These are phyloP conservation scores for Sympetrum striolatum DNA, from an alignment of 2,888 invertebrate genomes.

Conservation along the genomic window DNA sequence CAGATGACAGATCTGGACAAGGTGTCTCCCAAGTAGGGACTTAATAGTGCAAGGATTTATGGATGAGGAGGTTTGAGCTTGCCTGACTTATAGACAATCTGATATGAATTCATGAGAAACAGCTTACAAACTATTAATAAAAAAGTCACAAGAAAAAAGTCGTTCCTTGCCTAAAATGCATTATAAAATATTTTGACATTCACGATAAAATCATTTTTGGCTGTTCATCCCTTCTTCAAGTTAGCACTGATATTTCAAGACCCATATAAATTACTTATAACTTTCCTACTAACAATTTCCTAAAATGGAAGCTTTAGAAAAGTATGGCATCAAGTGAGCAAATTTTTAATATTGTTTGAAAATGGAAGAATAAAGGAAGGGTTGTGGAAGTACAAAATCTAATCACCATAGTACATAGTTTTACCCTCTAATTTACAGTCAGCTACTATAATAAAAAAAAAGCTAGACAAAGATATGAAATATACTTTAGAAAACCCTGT, in stretches of 20 bases:
- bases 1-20: conserved; percentile 37
- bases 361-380: conserved; percentile 40
- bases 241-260: conserved; percentile 25
- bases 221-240: conserved; percentile 13
- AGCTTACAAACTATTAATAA: conserved; percentile 38
- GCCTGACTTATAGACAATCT: conserved; percentile 38
- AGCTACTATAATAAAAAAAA: conserved; percentile 21
- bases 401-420: conserved; percentile 16
- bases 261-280: conserved; percentile 30
- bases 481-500: conserved; percentile 38
- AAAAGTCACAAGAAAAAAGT: conserved; percentile 37
- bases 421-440: conserved; percentile 8
- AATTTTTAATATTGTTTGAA: conserved; percentile 34
- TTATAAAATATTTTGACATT: conserved; percentile 37
- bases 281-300: conserved; percentile 28
- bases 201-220: conserved; percentile 29
- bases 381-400: conserved; percentile 36
- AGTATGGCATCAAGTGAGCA: conserved; percentile 32
- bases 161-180: conserved; percentile 38
- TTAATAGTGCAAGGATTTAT: conserved; percentile 25
- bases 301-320: conserved; percentile 42
- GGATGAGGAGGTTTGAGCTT: conserved; percentile 41
- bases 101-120: conserved; percentile 34
- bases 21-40: conserved; percentile 1
- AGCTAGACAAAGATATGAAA: conserved; percentile 36